A percentile compares a stretch with the other conserved stretches of the same genome.
phyloP scores from a whole-genome alignment of 2,888 invertebrate species.

The Criorhina ranunculi region DNA sequence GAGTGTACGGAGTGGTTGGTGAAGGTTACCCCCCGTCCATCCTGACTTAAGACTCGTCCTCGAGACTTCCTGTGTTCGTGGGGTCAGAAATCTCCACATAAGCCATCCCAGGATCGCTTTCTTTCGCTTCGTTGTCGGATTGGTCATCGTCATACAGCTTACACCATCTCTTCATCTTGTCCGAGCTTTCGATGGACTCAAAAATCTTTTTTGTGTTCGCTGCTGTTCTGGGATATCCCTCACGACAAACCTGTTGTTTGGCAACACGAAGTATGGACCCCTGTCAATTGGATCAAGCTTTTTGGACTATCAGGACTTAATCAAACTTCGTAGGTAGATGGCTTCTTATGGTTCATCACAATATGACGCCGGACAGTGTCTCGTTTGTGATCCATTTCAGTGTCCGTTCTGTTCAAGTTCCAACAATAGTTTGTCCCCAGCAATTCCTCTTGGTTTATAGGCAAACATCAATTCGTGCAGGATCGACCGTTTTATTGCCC shows the following conservation, averaged over 20 bases:
- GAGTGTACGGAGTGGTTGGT: too few relatives aligned
- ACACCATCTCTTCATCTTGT: constrained; percentile 25
- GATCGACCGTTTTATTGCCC: background rate
- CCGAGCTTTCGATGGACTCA: constrained; percentile 6
- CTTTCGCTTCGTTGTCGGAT: background rate
- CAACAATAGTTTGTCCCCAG: constrained; percentile 9
- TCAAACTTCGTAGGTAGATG: background rate
- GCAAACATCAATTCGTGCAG: constrained; percentile 12
- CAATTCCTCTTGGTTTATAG: constrained; percentile 4
- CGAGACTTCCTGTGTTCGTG: constrained; percentile 1
- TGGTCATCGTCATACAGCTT: constrained; percentile 2
- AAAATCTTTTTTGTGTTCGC: constrained; percentile 23
- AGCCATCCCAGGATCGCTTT: background rate
- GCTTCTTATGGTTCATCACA: too few relatives aligned
- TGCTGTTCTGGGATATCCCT: constrained; percentile 62
- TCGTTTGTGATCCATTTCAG: constrained; percentile 18
- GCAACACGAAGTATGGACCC: constrained; percentile 44
- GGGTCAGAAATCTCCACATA: background rate
- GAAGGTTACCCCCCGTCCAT: constrained; percentile 20
- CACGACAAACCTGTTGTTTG: constrained; percentile 31
- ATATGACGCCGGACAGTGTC: background rate
- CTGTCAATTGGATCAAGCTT: too few relatives aligned
- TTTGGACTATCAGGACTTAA: background rate
- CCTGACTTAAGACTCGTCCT: constrained; percentile 20
- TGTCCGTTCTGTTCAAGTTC: background rate